Evolutionary conservation across 1,140 invertebrate species (phyloP), one percentile per base, ranked within the genome.

Genomic region (Lepidurus arcticus): DNA sequence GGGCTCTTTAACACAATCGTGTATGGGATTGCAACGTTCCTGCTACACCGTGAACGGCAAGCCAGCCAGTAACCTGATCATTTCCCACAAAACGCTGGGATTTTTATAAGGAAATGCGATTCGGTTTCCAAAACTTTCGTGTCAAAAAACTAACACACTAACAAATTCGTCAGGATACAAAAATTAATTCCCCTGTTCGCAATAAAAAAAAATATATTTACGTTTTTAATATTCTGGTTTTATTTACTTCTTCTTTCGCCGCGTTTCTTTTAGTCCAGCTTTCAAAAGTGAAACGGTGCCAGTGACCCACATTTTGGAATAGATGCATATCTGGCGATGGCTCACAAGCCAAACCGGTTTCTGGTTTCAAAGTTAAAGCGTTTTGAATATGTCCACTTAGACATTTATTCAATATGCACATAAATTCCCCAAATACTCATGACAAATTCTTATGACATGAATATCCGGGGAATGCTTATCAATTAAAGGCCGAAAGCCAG

Each of bases 1-100:
- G 93, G 92, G 79, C 84, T 94, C 1, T 90, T 95, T 84, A 94
- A 94, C 84, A 91, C 91, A n/a, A 79, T 92, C 47, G 92, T 89
- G 7, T 95, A 94, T 81, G 92, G 86, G 3, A 89, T 89, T 65
- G 92, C 91, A 76, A 85, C 91, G 7, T 94, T 91, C 83, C 89
- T 93, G 81, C 86, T 94, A 73, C 92, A 90, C 85, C 83, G 77
- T 34, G 92, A 94, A 82, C 92, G 91, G 87, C 92, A 90, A 83
- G 88, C 86, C 81, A 87, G 85, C 74, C 80, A 34, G 80, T 13
- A 80, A 74, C 73, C 76, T 74, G 0, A 16, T 21, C 16, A 21
- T 21, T 21, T n/a, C 4, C 53, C 53, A 65, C 13, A 16, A 65
- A 21, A n/a, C 53, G 53, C 21, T 65, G 9, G 53, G 53, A 3